Evolutionary conservation across 2,797 vertebrate genomes (phyloP).

Genomic region (Rhinichthys osculus): DNA sequence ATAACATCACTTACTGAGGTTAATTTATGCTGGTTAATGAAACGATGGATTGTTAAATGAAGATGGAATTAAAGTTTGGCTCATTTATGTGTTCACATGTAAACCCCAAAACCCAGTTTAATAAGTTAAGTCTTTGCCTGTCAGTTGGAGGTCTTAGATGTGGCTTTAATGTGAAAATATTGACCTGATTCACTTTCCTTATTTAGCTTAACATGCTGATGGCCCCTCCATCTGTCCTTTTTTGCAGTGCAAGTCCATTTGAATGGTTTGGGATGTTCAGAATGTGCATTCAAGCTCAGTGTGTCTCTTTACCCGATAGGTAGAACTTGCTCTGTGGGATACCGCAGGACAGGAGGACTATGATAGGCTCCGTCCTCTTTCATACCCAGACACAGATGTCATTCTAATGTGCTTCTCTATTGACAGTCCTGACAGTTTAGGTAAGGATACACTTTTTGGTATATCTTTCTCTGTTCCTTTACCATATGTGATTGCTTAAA

Average conservation of each 20-base stretch:
- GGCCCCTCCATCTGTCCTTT: conserved; percentile 24
- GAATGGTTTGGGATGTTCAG: not conserved
- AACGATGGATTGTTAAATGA: not conserved
- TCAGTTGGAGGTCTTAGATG: conserved; percentile 22
- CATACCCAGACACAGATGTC: conserved; percentile 98
- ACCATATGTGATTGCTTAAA: not conserved
- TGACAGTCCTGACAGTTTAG: conserved; percentile 99
- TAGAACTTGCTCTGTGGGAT: conserved; percentile 98
- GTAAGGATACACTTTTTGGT: conserved; percentile 67
- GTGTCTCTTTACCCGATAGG: conserved; percentile 74
- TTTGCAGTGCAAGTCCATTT: conserved; percentile 16
- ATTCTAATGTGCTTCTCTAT: conserved; percentile 99
- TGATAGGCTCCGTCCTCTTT: conserved; percentile 95
- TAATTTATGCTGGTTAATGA: not conserved
- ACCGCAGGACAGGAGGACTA: conserved; percentile 99
- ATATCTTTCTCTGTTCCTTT: not conserved
- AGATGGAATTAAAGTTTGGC: not conserved
- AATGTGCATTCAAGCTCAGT: conserved; percentile 16
- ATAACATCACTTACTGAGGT: not conserved
- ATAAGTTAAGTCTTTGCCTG: conserved; percentile 11
- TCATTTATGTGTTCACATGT: not conserved
- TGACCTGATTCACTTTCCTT: conserved; percentile 40
- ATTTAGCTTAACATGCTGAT: conserved; percentile 16
- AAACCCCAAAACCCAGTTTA: conserved; percentile 42
- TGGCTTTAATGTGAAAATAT: conserved; percentile 30